Conservation (phyloP, 2,888 invertebrate species). For the Orchestes rusci region DNA sequence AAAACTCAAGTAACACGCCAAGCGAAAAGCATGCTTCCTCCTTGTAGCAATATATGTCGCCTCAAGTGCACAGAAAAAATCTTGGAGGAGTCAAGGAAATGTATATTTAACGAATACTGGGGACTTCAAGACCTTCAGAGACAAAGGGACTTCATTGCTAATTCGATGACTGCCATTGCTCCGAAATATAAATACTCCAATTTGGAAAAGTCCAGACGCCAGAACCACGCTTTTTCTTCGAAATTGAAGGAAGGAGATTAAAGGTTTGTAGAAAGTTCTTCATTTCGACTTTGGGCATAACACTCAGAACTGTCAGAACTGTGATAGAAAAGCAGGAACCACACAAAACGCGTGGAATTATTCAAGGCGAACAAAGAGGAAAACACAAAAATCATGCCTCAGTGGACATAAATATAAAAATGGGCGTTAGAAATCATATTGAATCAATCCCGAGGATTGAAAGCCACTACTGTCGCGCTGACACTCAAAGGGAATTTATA, state of each 20-base stretch:
- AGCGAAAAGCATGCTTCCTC: conserved; percentile 8
- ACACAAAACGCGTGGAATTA: conserved; percentile 13
- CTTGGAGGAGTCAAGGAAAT: conserved; percentile 12
- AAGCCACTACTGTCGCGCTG: conserved; percentile 17
- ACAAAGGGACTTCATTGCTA: conserved; percentile 15
- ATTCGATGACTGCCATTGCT: conserved; percentile 4
- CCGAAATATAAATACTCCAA: not conserved
- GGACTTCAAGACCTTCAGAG: conserved; percentile 11
- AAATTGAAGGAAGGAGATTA: conserved; percentile 6
- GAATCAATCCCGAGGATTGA: conserved; percentile 14
- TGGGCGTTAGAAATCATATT: conserved; percentile 15
- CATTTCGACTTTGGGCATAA: conserved; percentile 18
- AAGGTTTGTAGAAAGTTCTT: conserved; percentile 17
- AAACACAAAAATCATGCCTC: conserved; percentile 14
- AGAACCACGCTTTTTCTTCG: conserved; percentile 18
- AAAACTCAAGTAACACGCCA: conserved; percentile 6
- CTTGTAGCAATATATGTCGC: conserved; percentile 13
- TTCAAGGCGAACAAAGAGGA: conserved; percentile 15
- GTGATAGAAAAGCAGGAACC: conserved; percentile 14
- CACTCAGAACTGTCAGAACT: conserved; percentile 5
- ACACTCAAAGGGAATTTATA: conserved; percentile 29
- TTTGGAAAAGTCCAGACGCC: not conserved
- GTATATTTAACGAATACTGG: conserved; percentile 18
- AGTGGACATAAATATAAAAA: conserved; percentile 4
- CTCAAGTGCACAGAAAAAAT: conserved; percentile 17